Conservation (phyloP, 1,140 invertebrate species). For the Drosophila mayri region DNA sequence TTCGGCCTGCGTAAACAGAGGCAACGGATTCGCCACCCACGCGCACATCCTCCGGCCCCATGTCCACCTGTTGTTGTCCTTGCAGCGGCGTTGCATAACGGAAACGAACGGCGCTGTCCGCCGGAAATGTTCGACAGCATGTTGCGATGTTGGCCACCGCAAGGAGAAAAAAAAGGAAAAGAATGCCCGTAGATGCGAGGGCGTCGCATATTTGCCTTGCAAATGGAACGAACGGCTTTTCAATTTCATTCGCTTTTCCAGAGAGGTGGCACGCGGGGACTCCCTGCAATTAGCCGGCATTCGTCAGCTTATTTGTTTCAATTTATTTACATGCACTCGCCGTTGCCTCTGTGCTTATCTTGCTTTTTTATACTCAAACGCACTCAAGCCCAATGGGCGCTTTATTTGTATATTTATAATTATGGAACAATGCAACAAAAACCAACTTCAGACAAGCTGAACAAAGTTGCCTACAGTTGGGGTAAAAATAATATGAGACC, state of each 20-base stretch:
- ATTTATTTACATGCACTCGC: conserved; percentile 68
- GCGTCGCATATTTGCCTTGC: conserved; percentile 50
- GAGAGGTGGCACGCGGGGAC: not conserved
- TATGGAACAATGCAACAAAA: conserved; percentile 41
- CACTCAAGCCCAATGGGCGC: conserved; percentile 43
- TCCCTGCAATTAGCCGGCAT: conserved; percentile 71
- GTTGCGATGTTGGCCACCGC: conserved; percentile 62
- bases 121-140: conserved; percentile 84
- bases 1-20: conserved; percentile 65
- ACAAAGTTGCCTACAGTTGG: conserved; percentile 9
- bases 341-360: conserved; percentile 59
- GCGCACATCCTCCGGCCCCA: conserved; percentile 18
- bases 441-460: conserved; percentile 47
- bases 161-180: conserved; percentile 18
- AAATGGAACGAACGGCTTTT: conserved; percentile 61
- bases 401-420: conserved; percentile 50
- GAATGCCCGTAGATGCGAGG: conserved; percentile 7
- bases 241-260: conserved; percentile 44
- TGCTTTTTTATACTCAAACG: conserved; percentile 75
- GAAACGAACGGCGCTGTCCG: conserved; percentile 55
- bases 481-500: not conserved
- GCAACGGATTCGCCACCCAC: conserved; percentile 32
- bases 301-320: conserved; percentile 74
- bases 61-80: conserved; percentile 73
- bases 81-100: conserved; percentile 63